These are phyloP conservation scores for Brevimyrus niger DNA, from an alignment of 2,113 vertebrate genomes.

Conservation along the genomic window DNA sequence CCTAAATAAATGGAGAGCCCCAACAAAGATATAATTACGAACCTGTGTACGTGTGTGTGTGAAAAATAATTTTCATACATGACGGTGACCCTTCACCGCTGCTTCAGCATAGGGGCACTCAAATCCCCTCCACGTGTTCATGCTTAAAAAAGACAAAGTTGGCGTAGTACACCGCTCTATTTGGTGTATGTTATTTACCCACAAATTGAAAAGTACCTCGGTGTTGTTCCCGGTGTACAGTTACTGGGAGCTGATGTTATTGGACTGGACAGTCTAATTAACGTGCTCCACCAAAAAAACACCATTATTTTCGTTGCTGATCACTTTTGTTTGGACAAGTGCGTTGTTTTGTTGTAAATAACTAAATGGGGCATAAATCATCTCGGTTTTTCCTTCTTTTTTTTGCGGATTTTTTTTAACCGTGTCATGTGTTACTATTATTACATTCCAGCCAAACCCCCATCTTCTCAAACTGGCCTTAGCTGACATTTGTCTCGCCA, in stretches of 20 bases:
- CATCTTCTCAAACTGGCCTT: background rate
- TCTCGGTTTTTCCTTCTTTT: background rate
- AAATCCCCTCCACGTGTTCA: background rate
- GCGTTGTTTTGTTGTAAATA: background rate
- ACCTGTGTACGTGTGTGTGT: no score
- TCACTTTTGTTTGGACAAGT: background rate
- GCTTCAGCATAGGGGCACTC: background rate
- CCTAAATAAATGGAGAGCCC: no score
- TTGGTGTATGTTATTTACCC: background rate
- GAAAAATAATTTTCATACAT: background rate
- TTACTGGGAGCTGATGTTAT: background rate
- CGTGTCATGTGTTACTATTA: background rate
- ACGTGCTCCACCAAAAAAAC: background rate
- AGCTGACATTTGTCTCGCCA: background rate
- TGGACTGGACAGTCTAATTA: background rate
- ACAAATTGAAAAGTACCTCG: background rate
- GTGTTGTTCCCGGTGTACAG: background rate
- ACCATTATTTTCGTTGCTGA: background rate
- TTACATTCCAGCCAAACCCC: background rate
- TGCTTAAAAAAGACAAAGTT: background rate
- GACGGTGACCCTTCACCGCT: background rate
- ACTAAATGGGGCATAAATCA: background rate
- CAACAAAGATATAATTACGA: no score
- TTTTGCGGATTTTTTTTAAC: background rate
- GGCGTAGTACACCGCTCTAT: background rate